Base-by-base conservation (phyloP, 2,113 vertebrate genomes). In the Ictidomys tridecemlineatus region DNA sequence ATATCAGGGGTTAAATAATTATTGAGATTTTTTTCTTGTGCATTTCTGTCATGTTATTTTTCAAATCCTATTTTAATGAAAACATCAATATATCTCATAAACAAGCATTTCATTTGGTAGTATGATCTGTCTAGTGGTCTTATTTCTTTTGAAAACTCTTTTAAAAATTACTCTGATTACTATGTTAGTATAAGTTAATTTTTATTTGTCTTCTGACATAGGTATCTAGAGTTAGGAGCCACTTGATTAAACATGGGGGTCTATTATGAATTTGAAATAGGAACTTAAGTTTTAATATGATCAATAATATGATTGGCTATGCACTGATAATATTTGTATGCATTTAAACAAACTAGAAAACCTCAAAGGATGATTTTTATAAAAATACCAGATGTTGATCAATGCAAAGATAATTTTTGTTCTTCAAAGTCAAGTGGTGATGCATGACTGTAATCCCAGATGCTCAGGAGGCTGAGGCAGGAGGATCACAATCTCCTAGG, bases 61-160 rank as follows among this genome's bases (percentile, higher is more conserved):
- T 79, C 53, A 87, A 77, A 42, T 80, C 16, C n/a, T 82, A n/a
- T 89, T 89, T 90, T 87, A 87, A 86, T 86, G n/a, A 83, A 94
- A 86, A 56, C 16, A 2, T 65, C 8, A 18, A 17, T 51, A 79
- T 32, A 26, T 86, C 34, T 85, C 34, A 69, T 8, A 76, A 91
- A 76, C 9, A 89, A 85, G n/a, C 32, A 32, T 2, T 61, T 94
- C 39, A 70, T 74, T 56, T 80, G 24, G 39, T 14, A 69, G 12
- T 74, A n/a, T 58, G 56, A 61, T 58, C 85, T 89, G 65, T 80
- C 65, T 32, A 85, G 32, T 88, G 56, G 14, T 70, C 67, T 78
- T 56, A n/a, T 85, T 28, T 85, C 56, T 69, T 89, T 91, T 61
- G 37, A 91, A 95, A 79, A 73, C n/a, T 48, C 14, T 58, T 91